These are phyloP conservation scores for Sweltsa coloradensis DNA, from an alignment of 1,140 invertebrate species.

Conservation along the genomic window DNA sequence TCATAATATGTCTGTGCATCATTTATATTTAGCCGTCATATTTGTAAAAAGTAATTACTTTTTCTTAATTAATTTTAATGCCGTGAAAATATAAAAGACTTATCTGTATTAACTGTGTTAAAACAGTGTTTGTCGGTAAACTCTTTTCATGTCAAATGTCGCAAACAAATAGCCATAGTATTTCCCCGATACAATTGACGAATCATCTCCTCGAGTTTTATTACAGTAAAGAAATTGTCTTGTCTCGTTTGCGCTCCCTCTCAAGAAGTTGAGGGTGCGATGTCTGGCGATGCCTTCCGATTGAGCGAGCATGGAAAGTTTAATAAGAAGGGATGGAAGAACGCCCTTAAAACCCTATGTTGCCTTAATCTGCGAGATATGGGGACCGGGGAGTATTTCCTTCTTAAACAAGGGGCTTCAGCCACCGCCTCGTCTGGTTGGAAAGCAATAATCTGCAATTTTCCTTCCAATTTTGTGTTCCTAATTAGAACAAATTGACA, in stretches of 20 bases:
- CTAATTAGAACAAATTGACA: constrained; percentile 5
- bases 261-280: not conserved
- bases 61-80: too few relatives aligned
- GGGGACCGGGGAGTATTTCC: not conserved
- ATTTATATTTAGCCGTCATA: too few relatives aligned
- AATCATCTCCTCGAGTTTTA: too few relatives aligned
- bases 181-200: too few relatives aligned
- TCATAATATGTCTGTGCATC: too few relatives aligned
- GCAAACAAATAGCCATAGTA: too few relatives aligned
- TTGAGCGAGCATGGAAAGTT: constrained; percentile 1
- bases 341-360: not conserved
- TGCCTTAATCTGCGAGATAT: constrained; percentile 1
- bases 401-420: not conserved
- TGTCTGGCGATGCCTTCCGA: not conserved
- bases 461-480: not conserved
- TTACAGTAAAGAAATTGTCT: too few relatives aligned
- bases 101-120: too few relatives aligned
- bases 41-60: too few relatives aligned
- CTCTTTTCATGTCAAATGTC: too few relatives aligned
- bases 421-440: not conserved
- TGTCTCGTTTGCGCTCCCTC: not conserved
- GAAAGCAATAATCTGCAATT: constrained; percentile 1
- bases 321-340: not conserved
- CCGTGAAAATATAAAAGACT: too few relatives aligned
- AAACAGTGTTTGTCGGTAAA: too few relatives aligned